These are phyloP conservation scores for Falco peregrinus DNA, from an alignment of 2,797 vertebrate species.

Conservation along the genomic window DNA sequence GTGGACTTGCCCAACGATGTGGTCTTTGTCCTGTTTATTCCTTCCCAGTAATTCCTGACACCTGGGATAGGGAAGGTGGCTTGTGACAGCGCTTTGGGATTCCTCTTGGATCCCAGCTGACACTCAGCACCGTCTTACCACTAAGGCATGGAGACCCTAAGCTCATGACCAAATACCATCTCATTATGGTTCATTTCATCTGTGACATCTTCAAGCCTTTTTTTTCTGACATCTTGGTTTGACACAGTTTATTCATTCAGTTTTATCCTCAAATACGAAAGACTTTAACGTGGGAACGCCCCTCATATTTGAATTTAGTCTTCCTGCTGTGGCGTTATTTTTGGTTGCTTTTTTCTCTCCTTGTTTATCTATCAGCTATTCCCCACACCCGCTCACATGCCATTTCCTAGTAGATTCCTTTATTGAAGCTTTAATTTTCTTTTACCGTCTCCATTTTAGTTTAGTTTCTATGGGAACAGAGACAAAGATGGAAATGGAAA, in stretches of 20 bases:
- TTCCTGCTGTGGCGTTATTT: background rate
- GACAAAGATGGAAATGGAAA: background rate
- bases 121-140: background rate
- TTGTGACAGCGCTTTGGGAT: background rate
- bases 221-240: background rate
- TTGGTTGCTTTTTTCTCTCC: background rate
- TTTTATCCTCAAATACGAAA: background rate
- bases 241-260: background rate
- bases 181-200: background rate
- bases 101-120: background rate
- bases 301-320: background rate
- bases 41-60: background rate
- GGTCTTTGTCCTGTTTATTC: background rate
- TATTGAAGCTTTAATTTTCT: background rate
- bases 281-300: background rate
- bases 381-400: background rate
- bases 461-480: constrained; percentile 23
- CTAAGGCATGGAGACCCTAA: background rate
- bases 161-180: background rate
- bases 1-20: background rate
- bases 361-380: background rate
- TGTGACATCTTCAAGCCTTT: background rate
- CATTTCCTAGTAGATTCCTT: background rate
- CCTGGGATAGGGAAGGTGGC: background rate
- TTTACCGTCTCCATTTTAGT: background rate